Evolutionary conservation across 2,113 vertebrate genomes (phyloP).

Genomic region (Meriones unguiculatus): DNA sequence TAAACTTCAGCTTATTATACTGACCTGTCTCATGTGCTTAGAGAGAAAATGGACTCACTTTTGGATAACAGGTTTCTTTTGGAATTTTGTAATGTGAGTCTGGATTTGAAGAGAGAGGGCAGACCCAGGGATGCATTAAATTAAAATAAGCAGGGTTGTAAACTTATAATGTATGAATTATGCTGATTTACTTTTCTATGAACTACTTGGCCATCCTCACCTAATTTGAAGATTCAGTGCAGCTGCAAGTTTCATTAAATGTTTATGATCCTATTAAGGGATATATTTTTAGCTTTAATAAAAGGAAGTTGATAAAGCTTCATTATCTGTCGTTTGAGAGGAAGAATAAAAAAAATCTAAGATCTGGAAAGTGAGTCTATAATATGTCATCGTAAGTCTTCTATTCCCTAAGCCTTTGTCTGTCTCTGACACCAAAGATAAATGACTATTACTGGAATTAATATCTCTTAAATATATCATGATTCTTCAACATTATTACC

Average conservation of each 20-base stretch:
- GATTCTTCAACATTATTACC: constrained; percentile 68
- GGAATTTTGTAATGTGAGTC: background rate
- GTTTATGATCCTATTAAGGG: constrained; percentile 88
- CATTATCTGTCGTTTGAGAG: constrained; percentile 86
- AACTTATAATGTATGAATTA: constrained; percentile 55
- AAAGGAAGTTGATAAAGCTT: constrained; percentile 89
- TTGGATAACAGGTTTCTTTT: constrained; percentile 37
- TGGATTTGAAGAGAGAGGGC: constrained; percentile 11
- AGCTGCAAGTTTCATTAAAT: constrained; percentile 86
- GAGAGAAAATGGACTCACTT: constrained; percentile 60
- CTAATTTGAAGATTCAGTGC: constrained; percentile 81
- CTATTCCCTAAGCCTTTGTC: constrained; percentile 69
- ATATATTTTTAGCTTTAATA: constrained; percentile 88
- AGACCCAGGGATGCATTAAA: constrained; percentile 18
- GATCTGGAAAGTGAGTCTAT: constrained; percentile 84
- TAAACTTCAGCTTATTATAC: background rate
- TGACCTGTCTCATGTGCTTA: constrained; percentile 1
- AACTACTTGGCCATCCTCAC: constrained; percentile 75
- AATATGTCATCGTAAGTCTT: constrained; percentile 83
- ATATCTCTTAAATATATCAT: constrained; percentile 76
- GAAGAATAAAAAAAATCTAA: constrained; percentile 85
- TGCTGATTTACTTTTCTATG: constrained; percentile 76
- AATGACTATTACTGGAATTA: constrained; percentile 74
- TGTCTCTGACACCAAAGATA: constrained; percentile 78
- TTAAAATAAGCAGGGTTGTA: constrained; percentile 26